Base-by-base conservation (phyloP, 2,888 invertebrate genomes). In the Diarsia dahlii region DNA sequence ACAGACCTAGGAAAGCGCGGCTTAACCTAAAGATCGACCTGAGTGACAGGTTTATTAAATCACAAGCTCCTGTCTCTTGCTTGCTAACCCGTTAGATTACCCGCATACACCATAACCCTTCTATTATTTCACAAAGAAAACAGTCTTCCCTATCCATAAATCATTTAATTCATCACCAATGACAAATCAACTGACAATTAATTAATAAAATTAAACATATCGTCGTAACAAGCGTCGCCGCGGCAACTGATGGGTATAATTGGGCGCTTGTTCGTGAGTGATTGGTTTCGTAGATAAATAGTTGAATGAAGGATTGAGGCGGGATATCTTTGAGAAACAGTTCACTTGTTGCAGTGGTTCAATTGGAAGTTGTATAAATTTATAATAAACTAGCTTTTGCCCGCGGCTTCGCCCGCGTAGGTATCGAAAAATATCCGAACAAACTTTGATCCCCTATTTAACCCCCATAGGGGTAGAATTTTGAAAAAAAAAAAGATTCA, bases 201-300 rank as follows among this genome's bases (percentile, higher is more conserved):
- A 87, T 88, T 86, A 83, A 76, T 74, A 67, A 79, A 87, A 75
- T 81, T 82, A 80, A 68, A 58, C 50, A 81, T 72, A 85, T 79
- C 79, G 81, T 87, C 81, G 80, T 77, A 68, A 52, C 67, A 76
- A 80, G 84, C 54, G 64, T 70, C 64, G 76, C 77, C 46, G 81
- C 73, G 73, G 52, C 45, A 45, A 67, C 23, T 82, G 74, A 84
- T 82, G 76, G 72, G 18, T 81, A 74, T 88, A 85, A 88, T 88
- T 88, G 88, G 87, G 4, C 58, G 52, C 81, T 78, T 78, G 76
- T 81, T 75, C 39, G 56, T 34, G 28, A 83, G 60, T 69, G 87
- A 87, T 87, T 65, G 65, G 50, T 72, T 71, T 75, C 23, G 58
- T n/a, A 78, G 87, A 87, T 87, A 84, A 71, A 54, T 52, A 39